Evolutionary conservation across 2,888 invertebrate species (phyloP).

Genomic region (Limnephilus auricula): DNA sequence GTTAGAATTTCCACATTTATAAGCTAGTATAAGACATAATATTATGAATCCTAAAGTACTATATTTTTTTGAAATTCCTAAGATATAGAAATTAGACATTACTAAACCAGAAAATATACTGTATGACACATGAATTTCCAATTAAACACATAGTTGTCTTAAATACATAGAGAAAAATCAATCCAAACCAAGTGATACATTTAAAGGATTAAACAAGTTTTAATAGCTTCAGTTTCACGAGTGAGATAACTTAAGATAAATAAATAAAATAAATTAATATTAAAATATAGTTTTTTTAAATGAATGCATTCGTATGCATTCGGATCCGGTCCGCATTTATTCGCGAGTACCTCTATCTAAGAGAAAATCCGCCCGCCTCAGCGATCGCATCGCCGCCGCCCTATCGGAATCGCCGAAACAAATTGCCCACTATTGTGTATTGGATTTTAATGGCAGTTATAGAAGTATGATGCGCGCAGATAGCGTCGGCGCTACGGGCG

Average conservation of each 20-base stretch:
- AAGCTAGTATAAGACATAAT: too few relatives aligned
- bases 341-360: neutral
- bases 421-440: conserved; percentile 61
- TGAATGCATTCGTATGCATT: neutral
- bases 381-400: conserved; percentile 10
- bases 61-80: too few relatives aligned
- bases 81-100: too few relatives aligned
- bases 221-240: too few relatives aligned
- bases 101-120: too few relatives aligned
- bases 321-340: neutral
- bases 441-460: conserved; percentile 60
- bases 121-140: too few relatives aligned
- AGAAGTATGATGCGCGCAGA: conserved; percentile 54
- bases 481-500: conserved; percentile 32
- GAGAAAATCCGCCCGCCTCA: conserved; percentile 2
- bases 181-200: neutral
- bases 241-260: too few relatives aligned
- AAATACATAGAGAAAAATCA: too few relatives aligned
- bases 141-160: neutral
- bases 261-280: too few relatives aligned
- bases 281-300: neutral
- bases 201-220: neutral
- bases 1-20: too few relatives aligned
- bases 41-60: too few relatives aligned
- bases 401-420: conserved; percentile 56